Conservation (phyloP, 2,113 vertebrate genomes). For the Puffinus mauretanicus region DNA sequence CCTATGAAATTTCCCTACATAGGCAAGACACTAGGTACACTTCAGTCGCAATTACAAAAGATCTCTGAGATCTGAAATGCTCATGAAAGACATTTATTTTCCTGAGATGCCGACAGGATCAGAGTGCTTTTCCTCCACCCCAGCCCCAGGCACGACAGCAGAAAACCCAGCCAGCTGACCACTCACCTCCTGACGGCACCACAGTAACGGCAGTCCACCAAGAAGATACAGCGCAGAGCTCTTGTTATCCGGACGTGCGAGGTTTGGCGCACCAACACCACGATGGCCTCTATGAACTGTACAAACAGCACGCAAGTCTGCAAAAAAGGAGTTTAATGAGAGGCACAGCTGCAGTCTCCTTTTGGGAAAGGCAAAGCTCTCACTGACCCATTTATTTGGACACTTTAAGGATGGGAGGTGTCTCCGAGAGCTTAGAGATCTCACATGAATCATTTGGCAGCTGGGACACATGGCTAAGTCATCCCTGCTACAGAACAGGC, state of each 20-base stretch:
- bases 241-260: conserved; percentile 93
- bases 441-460: background rate
- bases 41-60: background rate
- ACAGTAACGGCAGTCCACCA: conserved; percentile 97
- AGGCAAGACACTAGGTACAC: background rate
- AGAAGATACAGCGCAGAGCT: conserved; percentile 94
- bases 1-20: background rate
- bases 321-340: background rate
- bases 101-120: background rate
- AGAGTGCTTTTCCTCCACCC: background rate
- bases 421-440: background rate
- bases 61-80: background rate
- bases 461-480: background rate
- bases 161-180: background rate
- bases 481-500: background rate
- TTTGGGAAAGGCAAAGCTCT: background rate
- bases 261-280: conserved; percentile 93
- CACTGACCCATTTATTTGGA: background rate
- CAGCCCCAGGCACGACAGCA: background rate
- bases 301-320: conserved; percentile 90
- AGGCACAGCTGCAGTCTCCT: background rate
- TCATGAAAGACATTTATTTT: background rate
- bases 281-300: conserved; percentile 94
- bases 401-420: background rate
- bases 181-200: conserved; percentile 90